phyloP scores from a whole-genome alignment of 2,113 vertebrate genomes.

The Pelobates fuscus region DNA sequence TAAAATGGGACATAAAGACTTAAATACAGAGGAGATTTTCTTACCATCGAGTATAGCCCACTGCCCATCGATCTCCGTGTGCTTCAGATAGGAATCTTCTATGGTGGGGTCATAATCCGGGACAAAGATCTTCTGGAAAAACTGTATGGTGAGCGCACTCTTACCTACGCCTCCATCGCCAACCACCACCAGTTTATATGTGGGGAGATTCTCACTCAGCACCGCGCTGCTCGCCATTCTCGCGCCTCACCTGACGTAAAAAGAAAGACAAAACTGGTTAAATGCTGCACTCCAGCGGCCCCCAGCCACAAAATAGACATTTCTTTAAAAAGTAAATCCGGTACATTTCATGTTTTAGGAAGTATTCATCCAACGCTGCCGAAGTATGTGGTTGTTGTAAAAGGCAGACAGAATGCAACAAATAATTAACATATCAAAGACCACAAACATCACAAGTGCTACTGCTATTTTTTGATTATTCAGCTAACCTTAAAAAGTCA shows the following conservation, averaged over 20 bases:
- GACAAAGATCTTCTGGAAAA: slow-evolving; percentile 99
- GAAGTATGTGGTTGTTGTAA: no score
- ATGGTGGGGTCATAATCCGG: slow-evolving; percentile 98
- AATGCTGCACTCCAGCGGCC: neutral
- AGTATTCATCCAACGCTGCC: no score
- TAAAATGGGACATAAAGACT: no score
- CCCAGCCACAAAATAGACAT: no score
- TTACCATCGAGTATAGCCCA: slow-evolving; percentile 98
- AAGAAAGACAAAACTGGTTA: slow-evolving; percentile 7
- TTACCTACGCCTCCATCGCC: slow-evolving; percentile 97
- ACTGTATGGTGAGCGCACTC: slow-evolving; percentile 97
- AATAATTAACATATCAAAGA: no score
- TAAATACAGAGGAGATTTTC: no score
- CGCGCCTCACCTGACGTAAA: slow-evolving; percentile 70
- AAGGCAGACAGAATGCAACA: no score
- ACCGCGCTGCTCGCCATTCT: slow-evolving; percentile 93
- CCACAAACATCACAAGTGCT: no score
- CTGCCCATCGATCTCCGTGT: slow-evolving; percentile 96
- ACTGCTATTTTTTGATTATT: no score
- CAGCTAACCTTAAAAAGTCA: no score
- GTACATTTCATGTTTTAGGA: neutral
- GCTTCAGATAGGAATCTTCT: slow-evolving; percentile 97
- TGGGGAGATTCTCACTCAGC: slow-evolving; percentile 96
- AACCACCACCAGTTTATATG: slow-evolving; percentile 97
- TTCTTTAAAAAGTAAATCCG: no score